phyloP scores from a whole-genome alignment of 2,797 vertebrate species.

The Gouania willdenowi region DNA sequence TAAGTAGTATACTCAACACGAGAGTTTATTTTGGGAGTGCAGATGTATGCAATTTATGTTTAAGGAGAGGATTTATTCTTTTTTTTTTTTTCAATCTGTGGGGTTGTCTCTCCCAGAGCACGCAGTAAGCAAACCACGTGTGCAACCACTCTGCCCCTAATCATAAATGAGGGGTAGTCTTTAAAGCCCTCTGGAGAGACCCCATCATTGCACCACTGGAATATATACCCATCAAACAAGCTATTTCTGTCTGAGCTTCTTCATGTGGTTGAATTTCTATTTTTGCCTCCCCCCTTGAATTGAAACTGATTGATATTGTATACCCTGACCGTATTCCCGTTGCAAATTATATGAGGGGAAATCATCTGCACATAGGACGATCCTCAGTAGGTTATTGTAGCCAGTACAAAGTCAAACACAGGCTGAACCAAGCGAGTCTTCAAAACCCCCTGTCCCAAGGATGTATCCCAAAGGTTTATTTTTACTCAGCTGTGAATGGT shows the following conservation, averaged over 20 bases:
- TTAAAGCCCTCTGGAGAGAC: conserved; percentile 62
- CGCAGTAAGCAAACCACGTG: conserved; percentile 53
- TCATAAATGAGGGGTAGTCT: conserved; percentile 54
- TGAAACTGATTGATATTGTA: conserved; percentile 66
- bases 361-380: conserved; percentile 72
- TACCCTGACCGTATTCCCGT: conserved; percentile 61
- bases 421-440: conserved; percentile 28
- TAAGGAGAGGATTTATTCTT: conserved; percentile 17
- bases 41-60: conserved; percentile 38
- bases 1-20: conserved; percentile 21
- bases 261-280: conserved; percentile 78
- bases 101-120: conserved; percentile 46
- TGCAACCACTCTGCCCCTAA: conserved; percentile 57
- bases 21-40: conserved; percentile 31
- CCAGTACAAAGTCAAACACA: conserved; percentile 56
- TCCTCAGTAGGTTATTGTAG: conserved; percentile 71
- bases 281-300: conserved; percentile 72
- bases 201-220: conserved; percentile 64
- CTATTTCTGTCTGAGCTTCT: conserved; percentile 60
- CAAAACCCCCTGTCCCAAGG: conserved; percentile 61
- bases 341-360: conserved; percentile 69
- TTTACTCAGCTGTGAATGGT: conserved; percentile 71
- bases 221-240: conserved; percentile 70
- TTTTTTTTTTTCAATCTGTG: conserved; percentile 17
- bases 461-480: conserved; percentile 71